phyloP scores from a whole-genome alignment of 2,888 invertebrate genomes.

The Megaustenia siamemsis region DNA sequence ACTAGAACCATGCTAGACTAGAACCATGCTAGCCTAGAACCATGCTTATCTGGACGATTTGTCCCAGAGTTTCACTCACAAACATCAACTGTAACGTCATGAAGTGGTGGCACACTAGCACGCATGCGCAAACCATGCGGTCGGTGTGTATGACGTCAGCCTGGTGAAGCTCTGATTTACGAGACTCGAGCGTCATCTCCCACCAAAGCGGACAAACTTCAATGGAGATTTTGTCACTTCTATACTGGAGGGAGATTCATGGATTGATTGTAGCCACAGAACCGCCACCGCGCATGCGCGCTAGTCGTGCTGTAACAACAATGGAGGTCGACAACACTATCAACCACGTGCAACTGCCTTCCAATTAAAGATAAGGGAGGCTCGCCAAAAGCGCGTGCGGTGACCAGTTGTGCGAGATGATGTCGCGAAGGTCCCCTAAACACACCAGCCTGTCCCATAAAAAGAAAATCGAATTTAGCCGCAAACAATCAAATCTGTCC shows the following conservation, averaged over 20 bases:
- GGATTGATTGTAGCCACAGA: not conserved
- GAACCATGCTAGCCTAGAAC: no score
- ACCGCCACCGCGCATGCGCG: constrained; percentile 15
- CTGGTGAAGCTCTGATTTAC: no score
- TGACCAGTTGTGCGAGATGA: constrained; percentile 5
- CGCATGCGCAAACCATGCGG: no score
- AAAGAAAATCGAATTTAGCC: no score
- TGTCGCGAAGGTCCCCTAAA: not conserved
- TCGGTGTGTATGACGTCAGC: no score
- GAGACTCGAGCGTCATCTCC: no score
- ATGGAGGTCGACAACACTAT: not conserved
- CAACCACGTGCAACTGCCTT: constrained; percentile 38
- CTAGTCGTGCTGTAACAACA: constrained; percentile 16
- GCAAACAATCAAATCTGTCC: not conserved
- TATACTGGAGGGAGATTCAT: not conserved
- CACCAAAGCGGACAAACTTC: not conserved
- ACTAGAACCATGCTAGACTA: no score
- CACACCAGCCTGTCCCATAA: not conserved
- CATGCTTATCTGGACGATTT: no score
- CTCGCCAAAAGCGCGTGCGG: constrained; percentile 41
- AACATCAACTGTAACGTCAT: no score
- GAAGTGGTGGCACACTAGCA: no score
- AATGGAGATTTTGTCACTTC: constrained; percentile 18
- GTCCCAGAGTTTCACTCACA: no score
- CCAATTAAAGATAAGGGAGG: constrained; percentile 23